Base-by-base conservation (phyloP, 2,888 invertebrate genomes). In the Mechanitis messenoides region DNA sequence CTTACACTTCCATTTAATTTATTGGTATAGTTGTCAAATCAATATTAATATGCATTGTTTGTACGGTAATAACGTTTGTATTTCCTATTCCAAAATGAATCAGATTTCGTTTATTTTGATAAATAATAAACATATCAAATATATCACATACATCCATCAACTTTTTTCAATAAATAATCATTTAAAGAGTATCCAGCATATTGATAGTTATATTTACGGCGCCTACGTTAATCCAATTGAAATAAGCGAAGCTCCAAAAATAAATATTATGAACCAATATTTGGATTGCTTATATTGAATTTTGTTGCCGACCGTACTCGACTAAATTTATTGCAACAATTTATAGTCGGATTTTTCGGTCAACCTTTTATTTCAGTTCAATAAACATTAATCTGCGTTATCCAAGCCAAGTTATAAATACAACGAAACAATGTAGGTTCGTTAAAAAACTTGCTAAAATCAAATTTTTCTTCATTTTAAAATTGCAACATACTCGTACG, bases 341-440 rank as follows among this genome's bases (percentile, higher is more conserved):
- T 62, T 66, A 62, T 60, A 50, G 56, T 53, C 35, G 56, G 55
- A 64, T 66, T 66, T 66, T 66, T 66, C 62, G 62, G 66, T 66
- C 60, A 62, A 66, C 64, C 64, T 66, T 66, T 66, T 66, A 61
- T 66, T 64, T 60, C 61, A 64, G 66, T 64, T 62, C 66, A 61
- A 66, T 64, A 66, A 62, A 66, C 64, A 66, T 66, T 66, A 66
- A 66, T 66, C 64, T 66, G 58, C 50, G 64, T 60, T 64, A 66
- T 62, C 62, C 62, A 54, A 31, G 45, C 35, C 58, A 57, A 57
- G 61, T 62, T 62, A 63, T 65, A 64, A 55, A 60, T 58, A 61
- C 56, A 45, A 56, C 53, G 50, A 35, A 53, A 56, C 60, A 42
- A 57, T 50, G n/a, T 53, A n/a, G 56, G 46, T 56, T 50, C 53